These are phyloP conservation scores for Macropodus opercularis DNA, from an alignment of 2,797 vertebrate genomes.

Conservation along the genomic window DNA sequence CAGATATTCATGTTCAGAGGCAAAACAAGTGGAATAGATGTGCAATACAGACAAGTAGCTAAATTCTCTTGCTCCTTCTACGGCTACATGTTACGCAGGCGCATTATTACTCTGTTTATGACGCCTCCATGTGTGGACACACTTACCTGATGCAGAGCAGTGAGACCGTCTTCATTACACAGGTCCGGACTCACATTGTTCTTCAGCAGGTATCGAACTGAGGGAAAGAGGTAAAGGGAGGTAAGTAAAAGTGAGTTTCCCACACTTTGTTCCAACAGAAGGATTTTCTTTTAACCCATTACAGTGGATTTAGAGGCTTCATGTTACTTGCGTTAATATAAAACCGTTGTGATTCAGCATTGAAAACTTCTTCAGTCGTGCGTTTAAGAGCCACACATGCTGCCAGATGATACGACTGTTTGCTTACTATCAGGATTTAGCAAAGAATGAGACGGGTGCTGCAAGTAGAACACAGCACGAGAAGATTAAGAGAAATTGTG, in stretches of 20 bases:
- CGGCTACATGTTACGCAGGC: too few relatives aligned
- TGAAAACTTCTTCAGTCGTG: neutral
- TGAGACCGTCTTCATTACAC: constrained; percentile 96
- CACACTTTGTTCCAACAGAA: neutral
- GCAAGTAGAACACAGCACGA: constrained; percentile 30
- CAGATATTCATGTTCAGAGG: neutral
- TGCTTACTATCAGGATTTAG: constrained; percentile 15
- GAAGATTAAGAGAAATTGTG: neutral
- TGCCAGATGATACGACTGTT: neutral
- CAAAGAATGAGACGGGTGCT: neutral
- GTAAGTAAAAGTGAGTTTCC: neutral
- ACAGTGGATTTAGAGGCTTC: neutral
- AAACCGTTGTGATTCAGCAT: neutral
- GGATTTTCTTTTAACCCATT: neutral
- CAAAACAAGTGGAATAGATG: too few relatives aligned
- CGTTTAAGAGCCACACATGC: neutral
- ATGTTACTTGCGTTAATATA: constrained; percentile 3
- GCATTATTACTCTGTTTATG: too few relatives aligned
- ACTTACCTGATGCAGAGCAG: constrained; percentile 97
- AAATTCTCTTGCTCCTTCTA: too few relatives aligned
- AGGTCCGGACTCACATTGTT: constrained; percentile 94
- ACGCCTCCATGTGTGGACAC: too few relatives aligned
- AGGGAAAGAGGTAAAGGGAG: constrained; percentile 26
- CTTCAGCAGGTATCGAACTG: constrained; percentile 94
- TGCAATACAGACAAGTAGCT: too few relatives aligned